Conservation (phyloP, 1,140 invertebrate species). For the Trachelipus rathkii region DNA sequence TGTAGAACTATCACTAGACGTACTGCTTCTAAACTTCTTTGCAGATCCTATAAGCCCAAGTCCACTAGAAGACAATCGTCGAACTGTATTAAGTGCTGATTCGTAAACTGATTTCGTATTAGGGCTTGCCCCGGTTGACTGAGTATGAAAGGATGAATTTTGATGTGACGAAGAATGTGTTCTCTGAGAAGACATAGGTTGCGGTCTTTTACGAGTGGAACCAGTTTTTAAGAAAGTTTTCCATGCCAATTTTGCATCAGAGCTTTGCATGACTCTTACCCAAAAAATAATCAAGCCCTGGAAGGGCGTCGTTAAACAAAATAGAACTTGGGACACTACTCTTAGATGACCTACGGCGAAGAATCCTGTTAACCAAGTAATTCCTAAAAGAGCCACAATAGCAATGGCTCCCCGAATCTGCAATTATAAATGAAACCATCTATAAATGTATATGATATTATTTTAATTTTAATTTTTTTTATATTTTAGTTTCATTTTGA, state of each 20-base stretch:
- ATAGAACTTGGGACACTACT: slow-evolving; percentile 55
- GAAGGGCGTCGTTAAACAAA: slow-evolving; percentile 55
- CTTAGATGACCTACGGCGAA: slow-evolving; percentile 54
- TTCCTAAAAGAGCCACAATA: slow-evolving; percentile 56
- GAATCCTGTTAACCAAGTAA: slow-evolving; percentile 58
- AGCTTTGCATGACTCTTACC: slow-evolving; percentile 55
- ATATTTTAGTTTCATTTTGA: too few relatives aligned
- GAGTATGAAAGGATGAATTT: neutral
- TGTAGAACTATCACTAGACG: neutral
- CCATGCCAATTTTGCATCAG: slow-evolving; percentile 55
- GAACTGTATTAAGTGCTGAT: neutral
- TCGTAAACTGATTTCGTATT: neutral
- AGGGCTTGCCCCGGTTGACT: neutral
- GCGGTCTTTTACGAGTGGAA: slow-evolving; percentile 27
- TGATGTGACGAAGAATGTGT: slow-evolving; percentile 30
- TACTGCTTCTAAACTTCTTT: neutral
- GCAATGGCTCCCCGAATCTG: slow-evolving; percentile 57
- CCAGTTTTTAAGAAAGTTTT: slow-evolving; percentile 51
- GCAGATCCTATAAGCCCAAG: neutral
- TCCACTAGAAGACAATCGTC: neutral
- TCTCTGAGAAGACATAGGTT: slow-evolving; percentile 9
- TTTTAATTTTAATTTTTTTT: too few relatives aligned
- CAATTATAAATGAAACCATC: slow-evolving; percentile 32
- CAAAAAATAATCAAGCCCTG: slow-evolving; percentile 58
- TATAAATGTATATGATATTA: too few relatives aligned